Conservation (phyloP, 2,113 vertebrate genomes). For the Silurus meridionalis region DNA sequence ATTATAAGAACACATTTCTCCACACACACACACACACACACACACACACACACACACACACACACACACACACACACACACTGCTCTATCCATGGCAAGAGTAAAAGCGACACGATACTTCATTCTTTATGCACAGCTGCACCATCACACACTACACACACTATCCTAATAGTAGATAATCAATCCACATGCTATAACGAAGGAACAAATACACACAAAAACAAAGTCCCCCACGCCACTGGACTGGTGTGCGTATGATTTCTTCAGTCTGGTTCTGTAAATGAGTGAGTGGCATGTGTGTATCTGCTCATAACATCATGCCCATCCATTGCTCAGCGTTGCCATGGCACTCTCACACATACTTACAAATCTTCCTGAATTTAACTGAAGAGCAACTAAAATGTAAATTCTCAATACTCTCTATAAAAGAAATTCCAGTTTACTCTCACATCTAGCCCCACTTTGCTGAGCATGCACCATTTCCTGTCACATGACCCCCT, state of each 20-base stretch:
- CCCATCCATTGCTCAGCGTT: not conserved
- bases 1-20: not conserved
- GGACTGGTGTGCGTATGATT: not conserved
- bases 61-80: constrained; percentile 6
- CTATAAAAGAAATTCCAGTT: not conserved
- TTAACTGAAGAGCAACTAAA: not conserved
- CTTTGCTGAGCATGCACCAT: constrained; percentile 25
- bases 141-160: constrained; percentile 63
- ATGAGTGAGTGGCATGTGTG: not conserved
- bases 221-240: not conserved
- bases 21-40: not conserved
- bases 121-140: constrained; percentile 3
- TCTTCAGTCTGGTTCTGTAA: not conserved
- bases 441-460: not conserved
- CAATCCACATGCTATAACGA: not conserved
- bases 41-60: constrained; percentile 40
- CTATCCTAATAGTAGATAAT: not conserved
- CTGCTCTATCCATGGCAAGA: constrained; percentile 6
- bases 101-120: not conserved
- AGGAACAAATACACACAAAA: too few species aligned
- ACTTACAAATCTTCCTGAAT: not conserved
- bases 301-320: not conserved
- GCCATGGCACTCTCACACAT: not conserved
- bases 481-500: constrained; percentile 58
- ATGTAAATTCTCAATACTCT: not conserved